Evolutionary conservation across 2,888 invertebrate genomes (phyloP).

Genomic region (Didymodactylos carnosus): DNA sequence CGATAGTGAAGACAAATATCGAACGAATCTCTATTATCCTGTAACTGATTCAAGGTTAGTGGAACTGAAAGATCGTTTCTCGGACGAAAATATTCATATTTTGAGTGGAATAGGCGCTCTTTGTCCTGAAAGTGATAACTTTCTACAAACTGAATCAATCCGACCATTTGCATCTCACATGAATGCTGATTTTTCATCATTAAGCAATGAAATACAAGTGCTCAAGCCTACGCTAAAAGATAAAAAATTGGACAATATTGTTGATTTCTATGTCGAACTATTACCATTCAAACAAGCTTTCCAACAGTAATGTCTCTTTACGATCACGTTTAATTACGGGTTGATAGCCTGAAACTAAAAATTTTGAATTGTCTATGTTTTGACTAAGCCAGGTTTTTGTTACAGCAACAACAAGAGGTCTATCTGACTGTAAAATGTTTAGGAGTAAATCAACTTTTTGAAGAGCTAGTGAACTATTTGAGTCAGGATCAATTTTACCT

Average conservation of each 20-base stretch:
- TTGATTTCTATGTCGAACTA: background rate
- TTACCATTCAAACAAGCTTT: background rate
- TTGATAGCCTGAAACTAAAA: no score
- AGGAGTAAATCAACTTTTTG: no score
- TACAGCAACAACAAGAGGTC: no score
- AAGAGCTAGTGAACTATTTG: no score
- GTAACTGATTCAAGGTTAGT: background rate
- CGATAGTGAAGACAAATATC: background rate
- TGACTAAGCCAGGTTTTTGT: no score
- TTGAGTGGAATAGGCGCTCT: background rate
- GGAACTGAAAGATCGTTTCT: background rate
- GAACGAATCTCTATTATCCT: background rate
- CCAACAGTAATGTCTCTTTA: no score
- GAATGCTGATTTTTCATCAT: background rate
- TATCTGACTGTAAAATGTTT: no score
- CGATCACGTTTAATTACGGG: no score
- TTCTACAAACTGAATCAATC: background rate
- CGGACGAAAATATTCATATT: background rate
- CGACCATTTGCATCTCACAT: background rate
- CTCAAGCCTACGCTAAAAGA: background rate
- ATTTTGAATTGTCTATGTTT: no score
- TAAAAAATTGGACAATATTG: background rate
- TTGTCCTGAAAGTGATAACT: background rate
- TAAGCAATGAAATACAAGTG: background rate
- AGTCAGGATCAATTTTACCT: no score